These are phyloP conservation scores for Callyntrura guangdongensis DNA, from an alignment of 2,888 invertebrate genomes.

Conservation along the genomic window DNA sequence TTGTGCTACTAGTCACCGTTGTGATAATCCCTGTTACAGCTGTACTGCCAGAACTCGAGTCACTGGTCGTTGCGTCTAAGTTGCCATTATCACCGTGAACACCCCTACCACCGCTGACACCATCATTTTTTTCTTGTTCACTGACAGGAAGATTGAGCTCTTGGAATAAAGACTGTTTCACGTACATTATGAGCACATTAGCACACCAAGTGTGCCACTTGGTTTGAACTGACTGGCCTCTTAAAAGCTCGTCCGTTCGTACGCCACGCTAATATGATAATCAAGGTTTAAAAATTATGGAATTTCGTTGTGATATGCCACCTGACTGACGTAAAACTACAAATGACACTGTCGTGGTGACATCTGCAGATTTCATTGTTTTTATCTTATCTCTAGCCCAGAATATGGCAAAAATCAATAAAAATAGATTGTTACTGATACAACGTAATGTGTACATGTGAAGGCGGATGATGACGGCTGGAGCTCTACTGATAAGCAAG, in stretches of 20 bases:
- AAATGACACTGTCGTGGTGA: not conserved
- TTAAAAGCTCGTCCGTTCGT: not conserved
- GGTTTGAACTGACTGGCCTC: not conserved
- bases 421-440: not conserved
- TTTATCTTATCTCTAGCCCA: slow-evolving; percentile 9
- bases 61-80: not conserved
- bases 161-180: not conserved
- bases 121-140: not conserved
- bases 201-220: slow-evolving; percentile 11
- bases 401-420: slow-evolving; percentile 12
- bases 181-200: not conserved
- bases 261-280: not conserved
- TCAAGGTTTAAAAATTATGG: not conserved
- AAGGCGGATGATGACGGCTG: not conserved
- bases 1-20: not conserved
- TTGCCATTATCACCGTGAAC: not conserved
- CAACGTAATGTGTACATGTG: no score
- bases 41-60: not conserved
- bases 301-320: not conserved
- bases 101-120: not conserved
- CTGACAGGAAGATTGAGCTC: not conserved
- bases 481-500: not conserved
- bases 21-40: not conserved
- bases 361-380: not conserved
- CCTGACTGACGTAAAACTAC: not conserved